These are phyloP conservation scores for Momotus momota DNA, from an alignment of 2,797 vertebrate genomes.

Conservation along the genomic window DNA sequence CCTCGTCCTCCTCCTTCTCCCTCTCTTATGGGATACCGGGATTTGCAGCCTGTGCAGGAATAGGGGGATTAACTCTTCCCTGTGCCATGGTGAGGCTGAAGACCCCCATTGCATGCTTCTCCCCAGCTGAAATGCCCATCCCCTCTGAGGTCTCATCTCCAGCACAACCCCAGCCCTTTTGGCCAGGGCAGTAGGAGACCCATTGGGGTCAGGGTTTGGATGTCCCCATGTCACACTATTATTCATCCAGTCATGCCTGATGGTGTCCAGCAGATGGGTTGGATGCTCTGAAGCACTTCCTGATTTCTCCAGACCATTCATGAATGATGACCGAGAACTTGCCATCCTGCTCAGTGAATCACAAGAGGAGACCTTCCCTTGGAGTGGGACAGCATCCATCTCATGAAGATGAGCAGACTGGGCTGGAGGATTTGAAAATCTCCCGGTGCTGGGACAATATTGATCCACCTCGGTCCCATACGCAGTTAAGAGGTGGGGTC, in stretches of 20 bases:
- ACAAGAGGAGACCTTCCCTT: neutral
- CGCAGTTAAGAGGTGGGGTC: fast-evolving
- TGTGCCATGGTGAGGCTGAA: neutral
- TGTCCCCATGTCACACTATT: neutral
- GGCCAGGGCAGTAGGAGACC: neutral
- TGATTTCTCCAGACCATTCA: neutral
- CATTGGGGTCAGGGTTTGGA: fast-evolving
- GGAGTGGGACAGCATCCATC: too few species aligned
- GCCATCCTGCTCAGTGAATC: neutral
- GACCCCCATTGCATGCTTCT: neutral
- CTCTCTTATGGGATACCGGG: neutral
- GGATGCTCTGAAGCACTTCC: neutral
- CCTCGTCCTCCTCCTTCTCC: neutral
- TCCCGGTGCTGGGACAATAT: neutral
- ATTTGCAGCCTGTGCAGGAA: neutral
- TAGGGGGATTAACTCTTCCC: neutral
- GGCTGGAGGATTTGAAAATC: neutral
- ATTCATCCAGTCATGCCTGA: too few species aligned
- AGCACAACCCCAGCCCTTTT: neutral
- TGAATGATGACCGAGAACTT: neutral
- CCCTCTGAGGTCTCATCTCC: neutral
- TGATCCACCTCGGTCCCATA: neutral
- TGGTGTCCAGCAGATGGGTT: neutral
- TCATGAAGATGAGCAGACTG: neutral
- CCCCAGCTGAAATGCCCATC: neutral